A percentile compares a stretch with the other conserved stretches of the same genome.
These are phyloP conservation scores for Ctenicera cuprea DNA, from an alignment of 2,888 invertebrate genomes.

Conservation along the genomic window DNA sequence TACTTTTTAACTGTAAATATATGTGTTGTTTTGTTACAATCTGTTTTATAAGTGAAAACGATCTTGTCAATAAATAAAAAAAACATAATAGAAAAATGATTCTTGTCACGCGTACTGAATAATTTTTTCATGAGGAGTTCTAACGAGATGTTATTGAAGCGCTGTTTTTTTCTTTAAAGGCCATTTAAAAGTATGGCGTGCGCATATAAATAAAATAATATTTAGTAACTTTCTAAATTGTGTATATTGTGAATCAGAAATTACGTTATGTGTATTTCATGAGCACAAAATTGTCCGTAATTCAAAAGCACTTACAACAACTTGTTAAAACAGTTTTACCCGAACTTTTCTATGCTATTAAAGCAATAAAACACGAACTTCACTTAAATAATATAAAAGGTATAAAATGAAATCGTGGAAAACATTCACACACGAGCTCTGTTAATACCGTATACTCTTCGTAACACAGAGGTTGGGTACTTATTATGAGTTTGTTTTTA, in stretches of 20 bases:
- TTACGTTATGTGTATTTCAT: conserved; percentile 36
- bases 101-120: conserved; percentile 5
- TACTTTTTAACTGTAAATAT: no score
- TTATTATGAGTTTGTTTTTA: conserved; percentile 57
- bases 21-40: no score
- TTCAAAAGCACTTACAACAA: conserved; percentile 45
- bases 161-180: background rate
- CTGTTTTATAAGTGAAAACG: no score
- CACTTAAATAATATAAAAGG: conserved; percentile 59
- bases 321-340: conserved; percentile 49
- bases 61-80: no score
- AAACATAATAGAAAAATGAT: background rate
- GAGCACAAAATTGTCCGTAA: conserved; percentile 47
- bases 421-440: conserved; percentile 60
- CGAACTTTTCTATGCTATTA: conserved; percentile 53
- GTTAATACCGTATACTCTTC: conserved; percentile 58
- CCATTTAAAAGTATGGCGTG: conserved; percentile 1
- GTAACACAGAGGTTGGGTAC: conserved; percentile 47
- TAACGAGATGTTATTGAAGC: background rate
- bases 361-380: conserved; percentile 61
- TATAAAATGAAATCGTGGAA: conserved; percentile 63
- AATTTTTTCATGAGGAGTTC: background rate
- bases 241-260: conserved; percentile 39
- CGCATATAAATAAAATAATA: conserved; percentile 5
- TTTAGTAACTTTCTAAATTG: conserved; percentile 26